A percentile compares a stretch with the other conserved stretches of the same genome.
Conservation (phyloP, 2,797 vertebrate species). For the Mycteria americana region DNA sequence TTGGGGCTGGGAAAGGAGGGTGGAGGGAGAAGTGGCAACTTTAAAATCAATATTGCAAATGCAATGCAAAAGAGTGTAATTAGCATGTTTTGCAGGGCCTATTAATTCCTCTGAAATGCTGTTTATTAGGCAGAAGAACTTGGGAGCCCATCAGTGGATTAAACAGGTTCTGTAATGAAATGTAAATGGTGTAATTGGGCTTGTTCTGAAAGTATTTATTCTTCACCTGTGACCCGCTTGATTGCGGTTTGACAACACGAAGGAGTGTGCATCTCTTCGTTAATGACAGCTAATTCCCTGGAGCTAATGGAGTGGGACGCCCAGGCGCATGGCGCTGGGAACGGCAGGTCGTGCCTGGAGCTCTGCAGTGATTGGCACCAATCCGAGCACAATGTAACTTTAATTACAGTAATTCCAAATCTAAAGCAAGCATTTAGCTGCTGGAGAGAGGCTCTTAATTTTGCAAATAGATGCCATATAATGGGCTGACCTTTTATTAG, state of each 20-base stretch:
- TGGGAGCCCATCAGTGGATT: slow-evolving; percentile 66
- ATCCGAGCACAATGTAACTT: slow-evolving; percentile 71
- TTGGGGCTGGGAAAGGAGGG: background rate
- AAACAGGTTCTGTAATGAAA: slow-evolving; percentile 76
- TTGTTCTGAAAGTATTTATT: slow-evolving; percentile 78
- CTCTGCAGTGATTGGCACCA: slow-evolving; percentile 72
- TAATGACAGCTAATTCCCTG: slow-evolving; percentile 75
- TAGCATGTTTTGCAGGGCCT: slow-evolving; percentile 64
- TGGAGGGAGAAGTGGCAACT: slow-evolving; percentile 23
- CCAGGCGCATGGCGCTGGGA: slow-evolving; percentile 34
- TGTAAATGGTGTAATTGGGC: slow-evolving; percentile 78
- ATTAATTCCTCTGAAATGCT: slow-evolving; percentile 69
- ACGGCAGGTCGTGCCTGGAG: slow-evolving; percentile 61
- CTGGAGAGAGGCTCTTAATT: slow-evolving; percentile 64
- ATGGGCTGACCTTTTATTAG: slow-evolving; percentile 72
- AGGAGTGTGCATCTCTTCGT: slow-evolving; percentile 68
- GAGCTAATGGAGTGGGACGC: slow-evolving; percentile 75
- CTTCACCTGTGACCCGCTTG: slow-evolving; percentile 76
- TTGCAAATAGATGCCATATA: slow-evolving; percentile 62
- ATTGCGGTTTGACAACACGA: slow-evolving; percentile 78
- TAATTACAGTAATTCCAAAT: slow-evolving; percentile 73
- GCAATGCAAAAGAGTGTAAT: slow-evolving; percentile 59
- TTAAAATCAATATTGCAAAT: slow-evolving; percentile 68
- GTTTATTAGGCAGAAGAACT: slow-evolving; percentile 70
- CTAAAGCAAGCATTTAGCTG: slow-evolving; percentile 69